These are phyloP conservation scores for Apamea crenata DNA, from an alignment of 2,888 invertebrate species.

Conservation along the genomic window DNA sequence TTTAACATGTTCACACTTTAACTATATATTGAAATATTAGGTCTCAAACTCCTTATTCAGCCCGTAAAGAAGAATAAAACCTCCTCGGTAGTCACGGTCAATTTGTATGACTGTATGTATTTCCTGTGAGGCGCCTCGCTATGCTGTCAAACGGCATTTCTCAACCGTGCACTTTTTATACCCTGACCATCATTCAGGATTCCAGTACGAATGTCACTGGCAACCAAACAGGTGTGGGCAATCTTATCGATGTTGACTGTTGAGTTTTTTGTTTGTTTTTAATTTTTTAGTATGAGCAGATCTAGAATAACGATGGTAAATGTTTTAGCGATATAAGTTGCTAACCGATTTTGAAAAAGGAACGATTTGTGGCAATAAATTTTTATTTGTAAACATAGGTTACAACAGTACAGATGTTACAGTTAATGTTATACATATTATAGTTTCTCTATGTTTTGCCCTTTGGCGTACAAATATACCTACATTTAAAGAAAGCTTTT, in stretches of 20 bases:
- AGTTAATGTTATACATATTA: too few relatives aligned
- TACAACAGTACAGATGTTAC: too few relatives aligned
- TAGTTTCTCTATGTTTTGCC: too few relatives aligned
- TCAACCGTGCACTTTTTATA: conserved; percentile 46
- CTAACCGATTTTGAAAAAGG: conserved; percentile 8
- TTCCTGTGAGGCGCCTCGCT: conserved; percentile 42
- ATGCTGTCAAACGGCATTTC: conserved; percentile 56
- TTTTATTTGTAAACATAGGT: too few relatives aligned
- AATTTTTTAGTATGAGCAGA: conserved; percentile 18
- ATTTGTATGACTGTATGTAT: conserved; percentile 31
- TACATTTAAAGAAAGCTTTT: too few relatives aligned
- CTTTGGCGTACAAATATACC: too few relatives aligned
- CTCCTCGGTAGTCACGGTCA: conserved; percentile 31
- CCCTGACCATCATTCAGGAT: conserved; percentile 55
- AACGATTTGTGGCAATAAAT: too few relatives aligned
- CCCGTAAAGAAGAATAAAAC: conserved; percentile 8
- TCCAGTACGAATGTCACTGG: conserved; percentile 49
- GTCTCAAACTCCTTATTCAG: neutral
- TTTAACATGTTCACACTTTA: neutral
- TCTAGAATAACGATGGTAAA: conserved; percentile 27
- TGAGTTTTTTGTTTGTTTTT: conserved; percentile 27
- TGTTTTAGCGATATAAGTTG: conserved; percentile 6
- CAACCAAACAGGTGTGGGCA: conserved; percentile 47
- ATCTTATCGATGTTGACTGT: conserved; percentile 41
- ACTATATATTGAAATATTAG: neutral